Conservation (phyloP, 2,113 vertebrate species). For the Dasyornis broadbenti region DNA sequence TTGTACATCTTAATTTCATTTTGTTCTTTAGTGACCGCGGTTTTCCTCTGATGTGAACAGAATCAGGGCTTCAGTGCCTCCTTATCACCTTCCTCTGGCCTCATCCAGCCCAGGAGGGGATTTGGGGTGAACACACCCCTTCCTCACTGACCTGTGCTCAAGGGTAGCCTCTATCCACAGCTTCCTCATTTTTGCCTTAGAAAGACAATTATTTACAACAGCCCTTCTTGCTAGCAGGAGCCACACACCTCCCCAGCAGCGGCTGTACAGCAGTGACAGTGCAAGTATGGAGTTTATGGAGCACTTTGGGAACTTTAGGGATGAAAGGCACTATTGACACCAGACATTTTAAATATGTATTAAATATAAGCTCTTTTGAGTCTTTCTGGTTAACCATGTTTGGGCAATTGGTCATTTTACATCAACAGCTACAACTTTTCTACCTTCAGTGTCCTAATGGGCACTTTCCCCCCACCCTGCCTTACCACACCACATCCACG, state of each 20-base stretch:
- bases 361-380: not conserved
- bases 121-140: not conserved
- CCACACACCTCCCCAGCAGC: not conserved
- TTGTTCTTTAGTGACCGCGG: not conserved
- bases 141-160: not conserved
- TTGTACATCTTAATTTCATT: not conserved
- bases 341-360: slow-evolving; percentile 4
- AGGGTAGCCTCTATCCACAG: not conserved
- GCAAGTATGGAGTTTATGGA: not conserved
- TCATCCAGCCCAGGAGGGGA: not conserved
- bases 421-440: not conserved
- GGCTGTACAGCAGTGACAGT: not conserved
- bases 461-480: not conserved
- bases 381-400: slow-evolving; percentile 50
- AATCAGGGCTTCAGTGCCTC: not conserved
- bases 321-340: slow-evolving; percentile 39
- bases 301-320: not conserved
- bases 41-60: not conserved
- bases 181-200: not conserved
- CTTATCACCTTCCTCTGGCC: not conserved
- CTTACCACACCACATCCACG: not conserved
- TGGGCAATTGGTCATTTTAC: slow-evolving; percentile 13
- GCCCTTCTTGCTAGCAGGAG: not conserved
- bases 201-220: not conserved
- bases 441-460: not conserved